A percentile compares a stretch with the other conserved stretches of the same genome.
Evolutionary conservation across 2,113 vertebrate species (phyloP).

Genomic region (Monarcha castaneiventris): DNA sequence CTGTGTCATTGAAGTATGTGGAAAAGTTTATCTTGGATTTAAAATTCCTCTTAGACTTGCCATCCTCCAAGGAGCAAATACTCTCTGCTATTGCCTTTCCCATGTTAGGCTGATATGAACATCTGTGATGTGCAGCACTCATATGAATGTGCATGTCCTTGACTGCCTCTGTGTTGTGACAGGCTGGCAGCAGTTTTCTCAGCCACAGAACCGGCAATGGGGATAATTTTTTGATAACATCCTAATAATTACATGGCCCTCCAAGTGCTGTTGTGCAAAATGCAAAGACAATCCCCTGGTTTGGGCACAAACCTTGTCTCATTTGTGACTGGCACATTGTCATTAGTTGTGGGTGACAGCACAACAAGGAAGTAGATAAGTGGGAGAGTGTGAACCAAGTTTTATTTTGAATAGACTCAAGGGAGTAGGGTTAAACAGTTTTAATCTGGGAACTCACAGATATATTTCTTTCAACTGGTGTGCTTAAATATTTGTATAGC

Average conservation of each 20-base stretch:
- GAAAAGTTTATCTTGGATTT: constrained; percentile 43
- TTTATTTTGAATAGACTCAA: background rate
- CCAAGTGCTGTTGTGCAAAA: constrained; percentile 52
- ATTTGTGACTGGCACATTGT: constrained; percentile 38
- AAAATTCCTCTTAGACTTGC: constrained; percentile 5
- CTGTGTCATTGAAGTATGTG: constrained; percentile 33
- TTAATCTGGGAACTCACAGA: background rate
- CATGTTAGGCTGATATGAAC: constrained; percentile 1
- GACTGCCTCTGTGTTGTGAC: background rate
- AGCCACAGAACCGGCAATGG: constrained; percentile 8
- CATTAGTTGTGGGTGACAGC: constrained; percentile 34
- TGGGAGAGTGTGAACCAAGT: background rate
- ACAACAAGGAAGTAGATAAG: constrained; percentile 25
- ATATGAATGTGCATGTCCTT: background rate
- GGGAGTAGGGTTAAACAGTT: background rate
- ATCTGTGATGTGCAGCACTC: background rate
- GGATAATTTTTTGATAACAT: constrained; percentile 56
- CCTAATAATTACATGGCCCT: constrained; percentile 55
- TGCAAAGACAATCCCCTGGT: constrained; percentile 33
- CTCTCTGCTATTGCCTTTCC: constrained; percentile 27
- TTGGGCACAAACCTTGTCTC: constrained; percentile 36
- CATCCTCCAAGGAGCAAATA: background rate
- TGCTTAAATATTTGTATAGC: background rate
- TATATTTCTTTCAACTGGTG: background rate
- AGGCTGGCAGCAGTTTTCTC: background rate